Evolutionary conservation across 2,113 vertebrate species (phyloP).

Genomic region (Caranx melampygus): DNA sequence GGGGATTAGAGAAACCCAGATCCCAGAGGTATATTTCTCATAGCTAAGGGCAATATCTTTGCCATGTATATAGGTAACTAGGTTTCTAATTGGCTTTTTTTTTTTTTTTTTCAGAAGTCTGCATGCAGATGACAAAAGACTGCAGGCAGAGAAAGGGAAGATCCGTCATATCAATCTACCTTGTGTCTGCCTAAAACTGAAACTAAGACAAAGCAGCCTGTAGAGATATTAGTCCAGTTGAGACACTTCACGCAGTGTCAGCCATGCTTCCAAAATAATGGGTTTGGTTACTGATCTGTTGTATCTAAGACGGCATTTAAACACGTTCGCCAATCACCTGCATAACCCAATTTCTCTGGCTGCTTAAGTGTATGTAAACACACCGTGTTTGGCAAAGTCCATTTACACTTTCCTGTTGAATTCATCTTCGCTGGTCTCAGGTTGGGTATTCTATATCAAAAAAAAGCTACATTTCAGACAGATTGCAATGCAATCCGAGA

Average conservation of each 20-base stretch:
- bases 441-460: neutral
- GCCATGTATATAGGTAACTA: neutral
- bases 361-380: neutral
- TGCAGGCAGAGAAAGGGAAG: neutral
- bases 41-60: neutral
- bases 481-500: conserved; percentile 2
- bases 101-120: too few relatives aligned
- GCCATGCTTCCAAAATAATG: too few relatives aligned
- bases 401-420: neutral
- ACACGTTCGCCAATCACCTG: neutral
- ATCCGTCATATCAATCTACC: neutral
- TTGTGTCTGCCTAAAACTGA: neutral
- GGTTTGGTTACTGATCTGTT: neutral
- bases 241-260: neutral
- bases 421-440: neutral
- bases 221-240: too few relatives aligned
- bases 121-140: neutral
- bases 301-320: neutral
- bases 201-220: neutral
- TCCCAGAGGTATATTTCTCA: neutral
- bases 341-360: too few relatives aligned
- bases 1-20: neutral
- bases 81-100: neutral
- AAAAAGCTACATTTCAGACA: neutral
- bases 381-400: neutral